A percentile compares a stretch with the other conserved stretches of the same genome.
phyloP scores from a whole-genome alignment of 2,797 vertebrate genomes.

The Pseudomugil gertrudae region DNA sequence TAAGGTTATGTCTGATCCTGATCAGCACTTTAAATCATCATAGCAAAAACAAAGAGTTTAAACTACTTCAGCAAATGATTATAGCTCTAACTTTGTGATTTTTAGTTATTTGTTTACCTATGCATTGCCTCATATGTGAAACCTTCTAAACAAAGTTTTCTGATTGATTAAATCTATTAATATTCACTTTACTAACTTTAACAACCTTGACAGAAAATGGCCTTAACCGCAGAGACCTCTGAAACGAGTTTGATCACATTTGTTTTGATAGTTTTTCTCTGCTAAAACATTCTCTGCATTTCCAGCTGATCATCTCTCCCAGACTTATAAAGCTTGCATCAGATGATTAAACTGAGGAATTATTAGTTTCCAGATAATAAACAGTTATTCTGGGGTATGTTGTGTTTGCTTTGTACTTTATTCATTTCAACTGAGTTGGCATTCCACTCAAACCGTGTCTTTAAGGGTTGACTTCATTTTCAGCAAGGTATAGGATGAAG shows the following conservation, averaged over 20 bases:
- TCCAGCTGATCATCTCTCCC: not conserved
- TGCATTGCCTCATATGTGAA: too few relatives aligned
- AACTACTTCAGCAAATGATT: not conserved
- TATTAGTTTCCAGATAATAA: not conserved
- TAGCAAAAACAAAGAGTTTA: not conserved
- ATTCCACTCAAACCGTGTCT: not conserved
- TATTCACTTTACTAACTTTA: not conserved
- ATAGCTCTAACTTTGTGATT: not conserved
- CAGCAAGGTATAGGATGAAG: not conserved
- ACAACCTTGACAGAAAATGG: not conserved
- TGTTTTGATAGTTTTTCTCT: too few relatives aligned
- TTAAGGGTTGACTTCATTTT: not conserved
- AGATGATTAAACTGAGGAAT: not conserved
- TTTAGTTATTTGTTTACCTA: not conserved
- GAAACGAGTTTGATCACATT: too few relatives aligned
- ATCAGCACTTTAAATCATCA: not conserved
- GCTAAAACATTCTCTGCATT: too few relatives aligned
- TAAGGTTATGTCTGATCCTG: not conserved
- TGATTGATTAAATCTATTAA: too few relatives aligned
- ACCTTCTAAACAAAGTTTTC: too few relatives aligned
- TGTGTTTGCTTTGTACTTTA: not conserved
- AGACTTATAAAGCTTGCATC: not conserved
- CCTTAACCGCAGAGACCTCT: too few relatives aligned
- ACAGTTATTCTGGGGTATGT: not conserved
- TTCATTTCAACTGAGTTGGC: not conserved